Evolutionary conservation across 2,113 vertebrate species (phyloP).

Genomic region (Callionymus lyra): DNA sequence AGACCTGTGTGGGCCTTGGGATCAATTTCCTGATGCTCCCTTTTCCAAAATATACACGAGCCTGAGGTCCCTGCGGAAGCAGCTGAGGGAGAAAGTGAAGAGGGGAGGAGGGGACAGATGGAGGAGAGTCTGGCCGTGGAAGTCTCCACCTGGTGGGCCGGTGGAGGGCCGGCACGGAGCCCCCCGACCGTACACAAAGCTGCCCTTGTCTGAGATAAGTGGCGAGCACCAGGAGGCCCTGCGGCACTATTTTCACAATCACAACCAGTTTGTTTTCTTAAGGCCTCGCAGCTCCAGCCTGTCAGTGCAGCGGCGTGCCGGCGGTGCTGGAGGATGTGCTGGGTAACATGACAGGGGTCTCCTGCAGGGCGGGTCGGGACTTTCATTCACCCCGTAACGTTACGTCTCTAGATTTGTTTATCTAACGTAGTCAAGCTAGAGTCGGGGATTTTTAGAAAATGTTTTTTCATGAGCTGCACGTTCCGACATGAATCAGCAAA

Average conservation of each 20-base stretch:
- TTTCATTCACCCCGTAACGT: conserved; percentile 25
- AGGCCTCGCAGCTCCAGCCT: conserved; percentile 49
- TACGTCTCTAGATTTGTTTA: conserved; percentile 47
- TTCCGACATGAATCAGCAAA: too few relatives aligned
- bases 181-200: conserved; percentile 58
- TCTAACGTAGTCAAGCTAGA: conserved; percentile 18
- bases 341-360: conserved; percentile 30
- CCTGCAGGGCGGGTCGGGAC: conserved; percentile 39
- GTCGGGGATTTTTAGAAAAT: conserved; percentile 14
- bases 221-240: conserved; percentile 51
- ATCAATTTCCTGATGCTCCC: conserved; percentile 66
- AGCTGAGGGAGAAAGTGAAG: conserved; percentile 28
- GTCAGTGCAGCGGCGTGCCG: conserved; percentile 51
- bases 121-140: conserved; percentile 38
- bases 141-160: conserved; percentile 59
- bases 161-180: conserved; percentile 39
- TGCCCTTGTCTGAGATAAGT: conserved; percentile 68
- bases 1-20: conserved; percentile 50
- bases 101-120: conserved; percentile 11
- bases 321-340: conserved; percentile 35
- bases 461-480: too few relatives aligned
- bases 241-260: conserved; percentile 67
- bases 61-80: conserved; percentile 30
- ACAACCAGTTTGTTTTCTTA: conserved; percentile 69
- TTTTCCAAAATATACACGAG: conserved; percentile 63